phyloP scores from a whole-genome alignment of 2,888 invertebrate genomes.

The Sphaerophoria rueppellii region DNA sequence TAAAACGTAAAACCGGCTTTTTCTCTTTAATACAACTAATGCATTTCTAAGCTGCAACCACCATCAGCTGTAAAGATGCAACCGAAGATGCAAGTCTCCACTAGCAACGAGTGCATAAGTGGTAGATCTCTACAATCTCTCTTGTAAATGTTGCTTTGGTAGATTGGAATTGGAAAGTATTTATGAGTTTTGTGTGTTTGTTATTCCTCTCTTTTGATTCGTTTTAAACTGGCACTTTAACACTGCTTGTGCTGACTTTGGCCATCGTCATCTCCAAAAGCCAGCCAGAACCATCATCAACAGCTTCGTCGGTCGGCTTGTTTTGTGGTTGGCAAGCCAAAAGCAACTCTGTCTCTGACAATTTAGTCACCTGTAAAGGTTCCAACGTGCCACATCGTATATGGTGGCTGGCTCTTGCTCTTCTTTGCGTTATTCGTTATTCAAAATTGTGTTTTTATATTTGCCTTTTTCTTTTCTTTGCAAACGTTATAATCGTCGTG shows the following conservation, averaged over 20 bases:
- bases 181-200: conserved; percentile 21
- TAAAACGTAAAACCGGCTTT: conserved; percentile 50
- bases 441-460: conserved; percentile 66
- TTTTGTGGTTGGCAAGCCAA: conserved; percentile 18
- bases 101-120: conserved; percentile 20
- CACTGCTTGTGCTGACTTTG: conserved; percentile 43
- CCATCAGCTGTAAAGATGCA: neutral
- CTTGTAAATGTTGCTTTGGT: conserved; percentile 21
- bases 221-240: conserved; percentile 41
- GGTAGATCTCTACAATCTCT: conserved; percentile 54
- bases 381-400: conserved; percentile 78
- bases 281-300: conserved; percentile 28
- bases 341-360: conserved; percentile 50
- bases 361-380: conserved; percentile 79
- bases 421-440: conserved; percentile 66
- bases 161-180: conserved; percentile 70
- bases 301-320: conserved; percentile 1
- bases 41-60: conserved; percentile 43
- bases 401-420: conserved; percentile 71
- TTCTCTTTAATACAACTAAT: conserved; percentile 27
- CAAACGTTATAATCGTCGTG: conserved; percentile 42
- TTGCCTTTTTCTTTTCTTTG: conserved; percentile 36
- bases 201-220: conserved; percentile 61
- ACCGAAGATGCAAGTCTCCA: conserved; percentile 3
- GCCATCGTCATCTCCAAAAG: conserved; percentile 46